Evolutionary conservation across 2,113 vertebrate genomes (phyloP).

Genomic region (Polypterus bichir): DNA sequence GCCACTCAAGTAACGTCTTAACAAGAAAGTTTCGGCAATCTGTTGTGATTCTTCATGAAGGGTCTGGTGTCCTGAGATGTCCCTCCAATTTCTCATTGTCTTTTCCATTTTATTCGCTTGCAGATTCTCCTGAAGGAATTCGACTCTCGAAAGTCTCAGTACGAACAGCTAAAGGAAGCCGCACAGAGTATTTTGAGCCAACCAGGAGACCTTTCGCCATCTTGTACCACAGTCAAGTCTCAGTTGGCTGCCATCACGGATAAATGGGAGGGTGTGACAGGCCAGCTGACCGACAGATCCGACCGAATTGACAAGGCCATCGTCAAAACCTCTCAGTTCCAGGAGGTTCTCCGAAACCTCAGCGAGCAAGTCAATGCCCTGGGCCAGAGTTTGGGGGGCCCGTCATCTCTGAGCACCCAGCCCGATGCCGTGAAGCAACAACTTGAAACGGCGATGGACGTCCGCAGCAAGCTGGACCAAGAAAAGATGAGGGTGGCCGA

Average conservation of each 20-base stretch:
- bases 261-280: constrained; percentile 76
- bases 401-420: constrained; percentile 58
- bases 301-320: constrained; percentile 70
- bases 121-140: constrained; percentile 97
- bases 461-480: constrained; percentile 62
- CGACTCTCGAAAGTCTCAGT: constrained; percentile 77
- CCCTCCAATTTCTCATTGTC: background rate
- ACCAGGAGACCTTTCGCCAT: constrained; percentile 50
- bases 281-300: constrained; percentile 69
- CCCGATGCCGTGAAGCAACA: constrained; percentile 77
- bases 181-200: constrained; percentile 61
- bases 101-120: constrained; percentile 1
- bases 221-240: constrained; percentile 52
- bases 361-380: constrained; percentile 53
- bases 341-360: constrained; percentile 63
- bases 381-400: constrained; percentile 59
- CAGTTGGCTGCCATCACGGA: constrained; percentile 62
- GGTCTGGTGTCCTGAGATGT: too few species aligned
- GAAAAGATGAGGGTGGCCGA: constrained; percentile 65
- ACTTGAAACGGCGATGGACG: constrained; percentile 60
- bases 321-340: constrained; percentile 74
- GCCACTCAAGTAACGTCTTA: too few species aligned
- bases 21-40: too few species aligned
- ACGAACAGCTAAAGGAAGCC: constrained; percentile 68
- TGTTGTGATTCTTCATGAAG: too few species aligned